Conservation (phyloP, 2,888 invertebrate species). For the Nomada ferruginata region DNA sequence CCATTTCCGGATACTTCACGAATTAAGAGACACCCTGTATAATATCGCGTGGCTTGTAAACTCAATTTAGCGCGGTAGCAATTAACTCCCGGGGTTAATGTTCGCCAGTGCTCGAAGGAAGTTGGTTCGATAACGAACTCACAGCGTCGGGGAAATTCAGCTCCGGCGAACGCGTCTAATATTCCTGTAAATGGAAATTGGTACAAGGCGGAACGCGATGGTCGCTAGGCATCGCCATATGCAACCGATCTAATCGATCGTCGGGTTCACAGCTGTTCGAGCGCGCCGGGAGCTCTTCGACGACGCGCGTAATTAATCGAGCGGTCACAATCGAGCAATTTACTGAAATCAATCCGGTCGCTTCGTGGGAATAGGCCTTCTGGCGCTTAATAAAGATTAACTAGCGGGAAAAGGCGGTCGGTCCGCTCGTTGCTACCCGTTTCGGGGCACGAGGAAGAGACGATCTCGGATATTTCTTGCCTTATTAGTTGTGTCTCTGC, state of each 20-base stretch:
- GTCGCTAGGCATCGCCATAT: conserved; percentile 48
- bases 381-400: conserved; percentile 11
- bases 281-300: conserved; percentile 31
- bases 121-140: conserved; percentile 41
- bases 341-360: conserved; percentile 46
- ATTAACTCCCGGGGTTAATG: conserved; percentile 48
- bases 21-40: too few relatives aligned
- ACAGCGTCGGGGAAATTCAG: conserved; percentile 40
- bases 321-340: conserved; percentile 66
- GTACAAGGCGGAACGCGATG: conserved; percentile 60
- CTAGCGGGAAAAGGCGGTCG: background rate
- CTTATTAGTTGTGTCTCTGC: too few relatives aligned
- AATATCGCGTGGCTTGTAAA: background rate
- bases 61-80: conserved; percentile 12
- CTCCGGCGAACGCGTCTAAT: conserved; percentile 38
- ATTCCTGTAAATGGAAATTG: conserved; percentile 70
- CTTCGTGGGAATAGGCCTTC: conserved; percentile 28
- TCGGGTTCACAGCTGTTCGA: conserved; percentile 59
- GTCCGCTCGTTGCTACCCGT: background rate
- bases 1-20: too few relatives aligned
- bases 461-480: background rate
- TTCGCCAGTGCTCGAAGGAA: conserved; percentile 27
- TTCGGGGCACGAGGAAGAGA: background rate
- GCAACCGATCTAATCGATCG: conserved; percentile 56
- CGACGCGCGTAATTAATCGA: conserved; percentile 63